phyloP scores from a whole-genome alignment of 2,888 invertebrate species.

The Agriopis marginaria region DNA sequence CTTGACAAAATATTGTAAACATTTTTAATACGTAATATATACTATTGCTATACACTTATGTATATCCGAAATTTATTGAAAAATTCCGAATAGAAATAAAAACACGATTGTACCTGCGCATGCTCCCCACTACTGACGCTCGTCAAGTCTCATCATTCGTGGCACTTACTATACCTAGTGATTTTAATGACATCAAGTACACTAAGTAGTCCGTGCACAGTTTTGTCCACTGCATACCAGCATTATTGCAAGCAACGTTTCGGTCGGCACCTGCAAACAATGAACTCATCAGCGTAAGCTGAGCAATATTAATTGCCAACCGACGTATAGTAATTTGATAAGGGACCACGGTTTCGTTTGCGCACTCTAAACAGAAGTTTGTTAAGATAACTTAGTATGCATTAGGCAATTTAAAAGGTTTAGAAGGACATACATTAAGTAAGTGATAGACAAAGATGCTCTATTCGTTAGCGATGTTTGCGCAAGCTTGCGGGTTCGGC shows the following conservation, averaged over 20 bases:
- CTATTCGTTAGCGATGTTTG: constrained; percentile 27
- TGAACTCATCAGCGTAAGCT: constrained; percentile 74
- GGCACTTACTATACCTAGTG: too few relatives aligned
- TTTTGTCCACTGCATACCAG: constrained; percentile 57
- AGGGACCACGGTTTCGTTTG: constrained; percentile 48
- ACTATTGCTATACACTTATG: too few relatives aligned
- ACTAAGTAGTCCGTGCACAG: constrained; percentile 60
- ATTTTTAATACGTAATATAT: too few relatives aligned
- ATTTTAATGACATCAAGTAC: neutral
- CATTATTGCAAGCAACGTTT: constrained; percentile 63
- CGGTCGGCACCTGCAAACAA: constrained; percentile 77
- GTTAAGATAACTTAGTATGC: constrained; percentile 41
- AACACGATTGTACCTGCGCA: too few relatives aligned
- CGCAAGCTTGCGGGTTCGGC: constrained; percentile 16
- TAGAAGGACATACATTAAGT: constrained; percentile 29
- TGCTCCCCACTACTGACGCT: too few relatives aligned
- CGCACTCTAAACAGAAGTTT: constrained; percentile 28
- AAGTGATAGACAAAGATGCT: constrained; percentile 27
- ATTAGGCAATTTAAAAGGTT: constrained; percentile 44
- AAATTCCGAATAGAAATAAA: too few relatives aligned
- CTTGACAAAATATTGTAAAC: too few relatives aligned
- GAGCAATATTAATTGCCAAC: constrained; percentile 74
- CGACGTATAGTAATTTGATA: constrained; percentile 58
- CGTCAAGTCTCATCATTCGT: too few relatives aligned
- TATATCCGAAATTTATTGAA: too few relatives aligned